phyloP scores from a whole-genome alignment of 2,888 invertebrate genomes.

The Amblyjoppa proteus region DNA sequence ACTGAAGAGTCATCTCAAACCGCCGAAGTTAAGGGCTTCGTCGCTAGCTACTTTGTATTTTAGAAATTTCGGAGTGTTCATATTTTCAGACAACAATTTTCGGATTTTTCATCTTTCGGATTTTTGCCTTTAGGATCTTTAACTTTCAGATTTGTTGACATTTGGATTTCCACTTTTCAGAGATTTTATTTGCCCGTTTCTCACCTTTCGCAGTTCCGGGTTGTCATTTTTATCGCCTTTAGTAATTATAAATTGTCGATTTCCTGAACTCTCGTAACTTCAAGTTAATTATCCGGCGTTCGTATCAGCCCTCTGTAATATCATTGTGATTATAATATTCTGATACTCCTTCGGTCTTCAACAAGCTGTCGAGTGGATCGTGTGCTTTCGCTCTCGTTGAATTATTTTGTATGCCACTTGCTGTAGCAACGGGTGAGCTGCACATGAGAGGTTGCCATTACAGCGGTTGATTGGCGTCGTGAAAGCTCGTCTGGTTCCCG shows the following conservation, averaged over 20 bases:
- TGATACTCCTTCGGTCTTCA: background rate
- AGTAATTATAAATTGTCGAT: background rate
- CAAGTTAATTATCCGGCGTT: background rate
- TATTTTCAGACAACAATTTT: no score
- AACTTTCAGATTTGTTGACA: no score
- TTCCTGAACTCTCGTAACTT: background rate
- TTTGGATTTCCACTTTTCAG: no score
- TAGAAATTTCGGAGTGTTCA: no score
- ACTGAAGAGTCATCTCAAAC: no score
- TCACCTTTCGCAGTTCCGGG: no score
- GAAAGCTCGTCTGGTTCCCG: constrained; percentile 1
- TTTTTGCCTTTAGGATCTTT: no score
- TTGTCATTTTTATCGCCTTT: no score
- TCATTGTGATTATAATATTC: background rate
- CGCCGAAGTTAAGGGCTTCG: no score
- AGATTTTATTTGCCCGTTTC: no score
- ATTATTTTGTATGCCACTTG: background rate
- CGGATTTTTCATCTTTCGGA: no score
- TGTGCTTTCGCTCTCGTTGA: background rate
- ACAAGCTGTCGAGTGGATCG: background rate
- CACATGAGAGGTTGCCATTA: background rate
- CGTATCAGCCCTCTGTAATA: background rate
- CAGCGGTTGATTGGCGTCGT: background rate
- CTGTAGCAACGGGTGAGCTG: background rate
- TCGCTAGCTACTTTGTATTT: no score